These are phyloP conservation scores for Eilema griseolum DNA, from an alignment of 2,888 invertebrate genomes.

Conservation along the genomic window DNA sequence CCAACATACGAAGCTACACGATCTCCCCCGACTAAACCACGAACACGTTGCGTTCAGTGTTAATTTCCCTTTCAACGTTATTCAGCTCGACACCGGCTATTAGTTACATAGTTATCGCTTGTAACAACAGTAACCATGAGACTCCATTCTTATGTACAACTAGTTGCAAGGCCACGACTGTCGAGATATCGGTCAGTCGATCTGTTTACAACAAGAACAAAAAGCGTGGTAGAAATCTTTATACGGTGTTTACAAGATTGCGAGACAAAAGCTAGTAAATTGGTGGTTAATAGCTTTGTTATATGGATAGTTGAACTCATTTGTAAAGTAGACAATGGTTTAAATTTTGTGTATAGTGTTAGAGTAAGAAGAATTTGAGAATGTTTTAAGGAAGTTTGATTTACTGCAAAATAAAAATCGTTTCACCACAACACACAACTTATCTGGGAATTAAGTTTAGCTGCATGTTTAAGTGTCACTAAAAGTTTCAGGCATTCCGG, in stretches of 20 bases:
- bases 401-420: too few species aligned
- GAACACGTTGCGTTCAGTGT: conserved; percentile 21
- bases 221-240: conserved; percentile 19
- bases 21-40: neutral
- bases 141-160: conserved; percentile 34
- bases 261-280: neutral
- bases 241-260: neutral
- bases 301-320: neutral
- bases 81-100: conserved; percentile 28
- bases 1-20: conserved; percentile 3
- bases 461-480: neutral
- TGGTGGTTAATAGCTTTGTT: neutral
- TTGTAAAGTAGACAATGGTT: neutral
- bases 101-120: conserved; percentile 37
- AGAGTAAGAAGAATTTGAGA: neutral
- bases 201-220: conserved; percentile 10
- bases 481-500: neutral
- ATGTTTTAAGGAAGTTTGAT: too few species aligned
- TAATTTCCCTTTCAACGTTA: conserved; percentile 45
- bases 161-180: conserved; percentile 40
- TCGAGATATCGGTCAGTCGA: conserved; percentile 12
- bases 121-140: conserved; percentile 26
- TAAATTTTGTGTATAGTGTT: neutral
- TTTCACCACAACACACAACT: too few species aligned
- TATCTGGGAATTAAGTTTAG: too few species aligned